Evolutionary conservation across 35 echinoderm and acorn worm species (phyloP).

Genomic region (Apostichopus parvimensis): DNA sequence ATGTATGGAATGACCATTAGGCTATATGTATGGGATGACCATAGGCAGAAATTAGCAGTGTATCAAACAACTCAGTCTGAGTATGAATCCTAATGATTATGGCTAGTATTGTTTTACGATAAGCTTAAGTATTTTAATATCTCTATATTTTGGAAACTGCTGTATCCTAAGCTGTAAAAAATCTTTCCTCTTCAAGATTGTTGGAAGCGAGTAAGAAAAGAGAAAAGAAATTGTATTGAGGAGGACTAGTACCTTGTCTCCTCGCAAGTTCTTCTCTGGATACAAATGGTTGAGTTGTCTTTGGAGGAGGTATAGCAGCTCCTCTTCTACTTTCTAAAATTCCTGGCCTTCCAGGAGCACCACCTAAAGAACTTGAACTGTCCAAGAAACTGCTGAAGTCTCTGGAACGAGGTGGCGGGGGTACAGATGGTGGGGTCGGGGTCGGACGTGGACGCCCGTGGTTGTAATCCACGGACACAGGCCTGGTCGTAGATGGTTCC

Average conservation of each 20-base stretch:
- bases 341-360: neutral
- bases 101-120: no score
- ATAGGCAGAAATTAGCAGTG: no score
- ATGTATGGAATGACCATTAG: no score
- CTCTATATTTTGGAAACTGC: no score
- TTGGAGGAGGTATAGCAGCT: neutral
- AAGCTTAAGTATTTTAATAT: no score
- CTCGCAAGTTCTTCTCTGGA: constrained; percentile 47
- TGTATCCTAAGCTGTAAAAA: no score
- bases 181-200: no score
- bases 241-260: neutral
- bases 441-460: neutral
- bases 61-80: no score
- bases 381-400: constrained; percentile 18
- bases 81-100: no score
- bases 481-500: neutral
- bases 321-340: neutral
- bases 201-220: no score
- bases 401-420: constrained; percentile 21
- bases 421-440: constrained; percentile 19
- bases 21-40: no score
- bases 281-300: neutral
- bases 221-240: no score
- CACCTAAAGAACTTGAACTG: neutral
- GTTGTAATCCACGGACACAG: constrained; percentile 45